A percentile compares a stretch with the other conserved stretches of the same genome.
Conservation (phyloP, 2,113 vertebrate genomes). For the Casuarius casuarius region DNA sequence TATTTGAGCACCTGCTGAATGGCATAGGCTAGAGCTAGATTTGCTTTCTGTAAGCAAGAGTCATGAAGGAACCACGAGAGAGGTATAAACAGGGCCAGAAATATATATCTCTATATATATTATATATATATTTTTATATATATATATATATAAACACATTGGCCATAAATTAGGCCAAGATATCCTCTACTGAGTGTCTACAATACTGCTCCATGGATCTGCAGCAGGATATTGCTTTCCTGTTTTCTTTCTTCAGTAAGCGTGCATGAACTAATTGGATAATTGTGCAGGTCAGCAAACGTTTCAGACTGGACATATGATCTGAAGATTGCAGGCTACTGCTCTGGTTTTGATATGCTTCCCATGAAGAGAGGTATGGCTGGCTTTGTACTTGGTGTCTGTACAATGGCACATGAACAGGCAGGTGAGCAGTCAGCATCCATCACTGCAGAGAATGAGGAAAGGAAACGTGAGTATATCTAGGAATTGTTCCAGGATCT, state of each 20-base stretch:
- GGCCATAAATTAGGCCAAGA: not conserved
- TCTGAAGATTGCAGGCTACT: not conserved
- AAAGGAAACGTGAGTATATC: not conserved
- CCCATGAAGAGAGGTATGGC: not conserved
- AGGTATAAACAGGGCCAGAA: not conserved
- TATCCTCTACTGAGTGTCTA: not conserved
- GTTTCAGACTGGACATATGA: not conserved
- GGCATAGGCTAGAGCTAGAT: not conserved
- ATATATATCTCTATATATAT: not conserved
- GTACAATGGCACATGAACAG: not conserved
- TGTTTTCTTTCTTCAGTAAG: not conserved
- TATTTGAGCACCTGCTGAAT: not conserved
- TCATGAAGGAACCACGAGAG: not conserved
- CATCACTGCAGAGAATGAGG: not conserved
- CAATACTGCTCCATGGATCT: not conserved
- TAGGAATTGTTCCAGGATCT: not conserved
- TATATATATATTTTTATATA: no score
- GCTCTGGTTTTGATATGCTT: not conserved
- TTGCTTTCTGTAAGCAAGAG: not conserved
- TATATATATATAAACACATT: no score
- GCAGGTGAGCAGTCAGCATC: not conserved
- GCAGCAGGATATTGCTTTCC: not conserved
- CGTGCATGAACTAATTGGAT: not conserved
- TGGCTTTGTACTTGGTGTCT: not conserved
- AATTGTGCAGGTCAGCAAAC: not conserved